phyloP scores from a whole-genome alignment of 2,797 vertebrate genomes.

The Xyrichtys novacula region DNA sequence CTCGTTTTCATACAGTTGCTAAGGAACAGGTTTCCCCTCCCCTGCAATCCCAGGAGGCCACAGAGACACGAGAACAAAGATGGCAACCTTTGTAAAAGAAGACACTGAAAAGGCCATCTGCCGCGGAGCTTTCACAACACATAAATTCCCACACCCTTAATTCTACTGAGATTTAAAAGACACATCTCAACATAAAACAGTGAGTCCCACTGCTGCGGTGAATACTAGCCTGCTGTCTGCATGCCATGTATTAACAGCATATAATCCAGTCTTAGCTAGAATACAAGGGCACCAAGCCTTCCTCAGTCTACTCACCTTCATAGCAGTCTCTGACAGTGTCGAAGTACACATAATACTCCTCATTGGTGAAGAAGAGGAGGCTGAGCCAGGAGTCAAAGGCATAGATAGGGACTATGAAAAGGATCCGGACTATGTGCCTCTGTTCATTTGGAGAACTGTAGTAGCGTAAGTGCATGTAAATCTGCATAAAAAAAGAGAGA shows the following conservation, averaged over 20 bases:
- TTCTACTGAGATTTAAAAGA: slow-evolving; percentile 39
- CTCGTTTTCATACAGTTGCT: slow-evolving; percentile 81
- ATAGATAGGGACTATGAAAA: slow-evolving; percentile 97
- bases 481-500: slow-evolving; percentile 81
- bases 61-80: slow-evolving; percentile 81
- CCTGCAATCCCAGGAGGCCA: slow-evolving; percentile 76
- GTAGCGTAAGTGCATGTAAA: slow-evolving; percentile 96
- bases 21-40: slow-evolving; percentile 79
- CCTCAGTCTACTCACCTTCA: slow-evolving; percentile 85
- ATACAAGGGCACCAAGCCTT: no score
- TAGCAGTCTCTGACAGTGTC: slow-evolving; percentile 95
- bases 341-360: slow-evolving; percentile 97
- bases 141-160: slow-evolving; percentile 49
- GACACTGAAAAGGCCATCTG: slow-evolving; percentile 66
- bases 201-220: background rate
- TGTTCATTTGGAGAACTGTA: slow-evolving; percentile 95
- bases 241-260: background rate
- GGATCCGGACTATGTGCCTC: slow-evolving; percentile 94
- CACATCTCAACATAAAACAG: slow-evolving; percentile 21
- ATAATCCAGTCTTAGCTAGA: no score
- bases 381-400: slow-evolving; percentile 98
- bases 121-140: slow-evolving; percentile 44
- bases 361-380: slow-evolving; percentile 96
- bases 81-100: slow-evolving; percentile 73
- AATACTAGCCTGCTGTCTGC: background rate